Evolutionary conservation across 2,113 vertebrate species (phyloP).

Genomic region (Piaya cayana): DNA sequence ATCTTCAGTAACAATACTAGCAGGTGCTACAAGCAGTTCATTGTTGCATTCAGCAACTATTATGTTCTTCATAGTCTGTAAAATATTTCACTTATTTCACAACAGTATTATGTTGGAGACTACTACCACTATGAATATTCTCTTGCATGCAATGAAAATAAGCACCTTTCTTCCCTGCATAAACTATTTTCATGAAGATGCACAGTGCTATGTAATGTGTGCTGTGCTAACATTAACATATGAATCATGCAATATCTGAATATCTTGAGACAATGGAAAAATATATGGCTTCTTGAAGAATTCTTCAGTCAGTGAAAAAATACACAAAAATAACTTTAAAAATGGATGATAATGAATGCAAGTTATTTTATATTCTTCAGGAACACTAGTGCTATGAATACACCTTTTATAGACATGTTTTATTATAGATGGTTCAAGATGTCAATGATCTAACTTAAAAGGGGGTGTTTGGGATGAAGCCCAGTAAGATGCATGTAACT

Average conservation of each 20-base stretch:
- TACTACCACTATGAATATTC: not conserved
- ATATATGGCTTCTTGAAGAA: not conserved
- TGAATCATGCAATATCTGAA: not conserved
- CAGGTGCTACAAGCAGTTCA: not conserved
- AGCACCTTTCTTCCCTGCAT: not conserved
- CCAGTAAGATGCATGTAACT: not conserved
- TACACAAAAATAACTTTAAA: not conserved
- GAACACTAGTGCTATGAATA: not conserved
- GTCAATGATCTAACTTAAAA: not conserved
- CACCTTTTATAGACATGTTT: fast-evolving
- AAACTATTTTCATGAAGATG: not conserved
- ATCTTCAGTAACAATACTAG: not conserved
- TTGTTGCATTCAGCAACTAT: not conserved
- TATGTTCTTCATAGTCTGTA: not conserved
- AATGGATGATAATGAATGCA: not conserved
- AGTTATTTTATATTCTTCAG: not conserved
- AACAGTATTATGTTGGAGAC: not conserved
- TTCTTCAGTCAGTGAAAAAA: not conserved
- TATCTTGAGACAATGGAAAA: not conserved
- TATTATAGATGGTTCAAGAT: not conserved
- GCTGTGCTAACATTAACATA: not conserved
- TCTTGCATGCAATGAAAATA: not conserved
- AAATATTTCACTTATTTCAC: not conserved
- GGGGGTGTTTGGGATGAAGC: not conserved
- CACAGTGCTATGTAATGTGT: not conserved